A percentile compares a stretch with the other conserved stretches of the same genome.
These are phyloP conservation scores for Drosophila phalerata DNA, from an alignment of 2,888 invertebrate genomes.

Conservation along the genomic window DNA sequence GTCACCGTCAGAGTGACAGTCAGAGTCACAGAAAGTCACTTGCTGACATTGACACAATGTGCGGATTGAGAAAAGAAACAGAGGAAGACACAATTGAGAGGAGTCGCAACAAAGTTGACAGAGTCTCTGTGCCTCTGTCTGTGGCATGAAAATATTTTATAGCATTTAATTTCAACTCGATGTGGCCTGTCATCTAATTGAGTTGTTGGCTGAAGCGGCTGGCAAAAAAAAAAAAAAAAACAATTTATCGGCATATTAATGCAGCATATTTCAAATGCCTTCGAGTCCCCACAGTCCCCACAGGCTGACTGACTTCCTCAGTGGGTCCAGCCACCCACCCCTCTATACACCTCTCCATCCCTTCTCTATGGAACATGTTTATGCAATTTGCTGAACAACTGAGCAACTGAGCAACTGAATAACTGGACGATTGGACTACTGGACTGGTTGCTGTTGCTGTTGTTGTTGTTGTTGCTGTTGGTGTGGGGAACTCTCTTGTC, in stretches of 20 bases:
- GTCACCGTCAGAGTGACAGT: constrained; percentile 27
- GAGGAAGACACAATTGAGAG: not conserved
- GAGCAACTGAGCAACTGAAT: constrained; percentile 29
- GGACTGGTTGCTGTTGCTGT: not conserved
- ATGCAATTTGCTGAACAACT: constrained; percentile 65
- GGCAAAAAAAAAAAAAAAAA: constrained; percentile 32
- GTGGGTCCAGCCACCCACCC: constrained; percentile 10
- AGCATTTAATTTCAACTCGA: constrained; percentile 70
- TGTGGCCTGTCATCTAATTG: constrained; percentile 78
- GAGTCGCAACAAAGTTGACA: constrained; percentile 44
- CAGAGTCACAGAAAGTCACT: not conserved
- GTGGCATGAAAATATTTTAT: constrained; percentile 70
- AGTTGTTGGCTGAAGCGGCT: constrained; percentile 72
- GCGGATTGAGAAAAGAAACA: constrained; percentile 3
- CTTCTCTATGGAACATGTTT: constrained; percentile 61
- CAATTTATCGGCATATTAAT: constrained; percentile 81
- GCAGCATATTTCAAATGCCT: constrained; percentile 80
- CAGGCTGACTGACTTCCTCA: constrained; percentile 70
- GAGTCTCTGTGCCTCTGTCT: constrained; percentile 26
- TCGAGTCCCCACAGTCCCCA: not conserved
- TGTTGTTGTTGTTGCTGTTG: too few species aligned
- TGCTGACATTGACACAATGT: constrained; percentile 79
- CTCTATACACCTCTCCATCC: too few species aligned
- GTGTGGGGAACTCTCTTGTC: constrained; percentile 51
- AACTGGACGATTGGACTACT: constrained; percentile 41